Percentiles rank a stretch among this genome's conserved stretches.
Evolutionary conservation across 1,140 invertebrate species (phyloP).

Genomic region (Archegozetes longisetosus): DNA sequence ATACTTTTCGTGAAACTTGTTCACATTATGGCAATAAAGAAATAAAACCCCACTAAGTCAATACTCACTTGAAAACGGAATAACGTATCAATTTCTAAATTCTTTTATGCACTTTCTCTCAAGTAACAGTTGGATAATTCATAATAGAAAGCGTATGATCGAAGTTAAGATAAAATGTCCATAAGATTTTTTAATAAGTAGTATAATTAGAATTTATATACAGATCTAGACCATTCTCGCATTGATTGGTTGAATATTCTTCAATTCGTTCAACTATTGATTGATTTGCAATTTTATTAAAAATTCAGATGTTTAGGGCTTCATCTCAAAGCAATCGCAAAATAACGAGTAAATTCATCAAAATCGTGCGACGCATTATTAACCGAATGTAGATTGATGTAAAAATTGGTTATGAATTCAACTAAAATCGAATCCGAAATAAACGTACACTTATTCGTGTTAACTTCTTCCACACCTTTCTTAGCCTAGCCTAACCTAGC

Average conservation of each 20-base stretch:
- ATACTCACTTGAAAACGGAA: too few species aligned
- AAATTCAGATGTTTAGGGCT: constrained; percentile 2
- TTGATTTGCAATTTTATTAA: background rate
- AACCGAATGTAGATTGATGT: constrained; percentile 42
- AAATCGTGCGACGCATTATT: background rate
- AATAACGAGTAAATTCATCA: background rate
- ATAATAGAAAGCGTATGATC: too few species aligned
- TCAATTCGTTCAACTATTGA: background rate
- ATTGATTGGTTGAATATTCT: constrained; percentile 1
- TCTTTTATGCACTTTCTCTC: too few species aligned
- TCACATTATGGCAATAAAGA: too few species aligned
- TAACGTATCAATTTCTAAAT: too few species aligned
- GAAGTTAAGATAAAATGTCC: too few species aligned
- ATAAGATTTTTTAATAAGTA: too few species aligned
- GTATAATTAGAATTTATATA: too few species aligned
- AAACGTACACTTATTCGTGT: background rate
- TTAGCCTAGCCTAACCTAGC: background rate
- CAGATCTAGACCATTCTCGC: too few species aligned
- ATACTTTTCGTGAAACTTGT: too few species aligned
- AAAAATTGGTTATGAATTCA: constrained; percentile 53
- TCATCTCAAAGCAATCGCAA: background rate
- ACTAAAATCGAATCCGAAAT: constrained; percentile 25
- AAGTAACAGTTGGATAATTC: too few species aligned
- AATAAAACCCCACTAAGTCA: too few species aligned
- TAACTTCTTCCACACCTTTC: background rate